A percentile compares a stretch with the other conserved stretches of the same genome.
These are phyloP conservation scores for Plutomurus gul DNA, from an alignment of 1,140 invertebrate species.

Conservation along the genomic window DNA sequence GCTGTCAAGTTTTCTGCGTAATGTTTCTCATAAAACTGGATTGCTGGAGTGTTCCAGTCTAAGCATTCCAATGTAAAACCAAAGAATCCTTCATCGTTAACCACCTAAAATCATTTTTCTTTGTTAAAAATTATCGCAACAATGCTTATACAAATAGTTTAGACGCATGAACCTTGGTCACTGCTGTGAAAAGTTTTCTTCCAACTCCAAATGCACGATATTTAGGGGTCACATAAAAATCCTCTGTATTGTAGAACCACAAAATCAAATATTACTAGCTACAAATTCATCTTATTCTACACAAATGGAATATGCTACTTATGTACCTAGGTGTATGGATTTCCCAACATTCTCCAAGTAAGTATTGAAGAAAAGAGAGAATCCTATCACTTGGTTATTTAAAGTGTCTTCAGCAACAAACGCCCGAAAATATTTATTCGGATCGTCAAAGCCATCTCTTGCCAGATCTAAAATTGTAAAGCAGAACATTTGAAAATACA, in stretches of 20 bases:
- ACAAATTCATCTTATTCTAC: too few relatives aligned
- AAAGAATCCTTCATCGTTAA: conserved; percentile 62
- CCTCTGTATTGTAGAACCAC: too few relatives aligned
- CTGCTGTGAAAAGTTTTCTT: conserved; percentile 66
- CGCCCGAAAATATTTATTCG: conserved; percentile 68
- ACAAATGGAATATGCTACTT: too few relatives aligned
- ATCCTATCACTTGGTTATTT: conserved; percentile 63
- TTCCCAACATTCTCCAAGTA: conserved; percentile 81
- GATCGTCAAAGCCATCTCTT: conserved; percentile 70
- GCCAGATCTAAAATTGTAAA: conserved; percentile 62
- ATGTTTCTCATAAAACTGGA: conserved; percentile 72
- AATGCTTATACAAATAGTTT: not conserved
- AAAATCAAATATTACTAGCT: too few relatives aligned
- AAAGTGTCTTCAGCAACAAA: conserved; percentile 65
- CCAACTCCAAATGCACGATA: conserved; percentile 72
- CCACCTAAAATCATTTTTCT: conserved; percentile 61
- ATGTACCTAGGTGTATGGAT: conserved; percentile 71
- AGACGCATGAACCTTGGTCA: conserved; percentile 68
- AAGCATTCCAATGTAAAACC: conserved; percentile 77
- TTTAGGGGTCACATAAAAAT: conserved; percentile 73
- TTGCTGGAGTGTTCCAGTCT: conserved; percentile 76
- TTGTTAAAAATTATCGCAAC: not conserved
- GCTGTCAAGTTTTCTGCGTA: conserved; percentile 71
- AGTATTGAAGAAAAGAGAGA: conserved; percentile 72
- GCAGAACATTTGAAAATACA: not conserved